A percentile compares a stretch with the other conserved stretches of the same genome.
Evolutionary conservation across 2,888 invertebrate species (phyloP).

Genomic region (Magallana nippona): DNA sequence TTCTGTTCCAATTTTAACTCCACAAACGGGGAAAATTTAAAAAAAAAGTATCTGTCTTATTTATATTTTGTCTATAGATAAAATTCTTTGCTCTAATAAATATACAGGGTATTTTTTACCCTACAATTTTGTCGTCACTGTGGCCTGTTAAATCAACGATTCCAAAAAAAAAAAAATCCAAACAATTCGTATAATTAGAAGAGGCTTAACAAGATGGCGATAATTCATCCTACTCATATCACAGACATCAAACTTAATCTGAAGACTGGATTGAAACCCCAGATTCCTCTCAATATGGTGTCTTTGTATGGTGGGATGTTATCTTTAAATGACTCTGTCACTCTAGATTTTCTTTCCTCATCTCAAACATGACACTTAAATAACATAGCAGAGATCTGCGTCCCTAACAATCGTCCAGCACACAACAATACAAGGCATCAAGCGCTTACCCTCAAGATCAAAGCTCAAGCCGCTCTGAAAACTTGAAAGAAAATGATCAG

Average conservation of each 20-base stretch:
- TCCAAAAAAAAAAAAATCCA: background rate
- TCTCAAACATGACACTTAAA: slow-evolving; percentile 10
- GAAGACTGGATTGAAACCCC: background rate
- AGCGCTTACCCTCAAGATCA: background rate
- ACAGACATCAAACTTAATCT: slow-evolving; percentile 2
- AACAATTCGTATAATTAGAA: background rate
- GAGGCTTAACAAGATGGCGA: slow-evolving; percentile 19
- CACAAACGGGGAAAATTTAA: too few relatives aligned
- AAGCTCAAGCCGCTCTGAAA: too few relatives aligned
- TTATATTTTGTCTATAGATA: too few relatives aligned
- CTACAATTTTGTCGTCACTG: background rate
- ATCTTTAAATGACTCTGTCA: slow-evolving; percentile 3
- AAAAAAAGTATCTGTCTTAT: too few relatives aligned
- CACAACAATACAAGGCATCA: background rate
- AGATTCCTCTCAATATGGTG: background rate
- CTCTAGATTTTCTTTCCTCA: too few relatives aligned
- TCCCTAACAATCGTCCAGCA: too few relatives aligned
- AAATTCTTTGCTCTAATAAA: background rate
- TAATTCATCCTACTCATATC: slow-evolving; percentile 15
- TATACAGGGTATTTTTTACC: background rate
- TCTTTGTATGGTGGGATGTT: slow-evolving; percentile 15
- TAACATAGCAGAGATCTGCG: background rate
- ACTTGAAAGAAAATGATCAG: too few relatives aligned
- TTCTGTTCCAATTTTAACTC: too few relatives aligned
- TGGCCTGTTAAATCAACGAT: slow-evolving; percentile 13